These are phyloP conservation scores for Ochotona princeps DNA, from an alignment of 2,113 vertebrate species.

Conservation along the genomic window DNA sequence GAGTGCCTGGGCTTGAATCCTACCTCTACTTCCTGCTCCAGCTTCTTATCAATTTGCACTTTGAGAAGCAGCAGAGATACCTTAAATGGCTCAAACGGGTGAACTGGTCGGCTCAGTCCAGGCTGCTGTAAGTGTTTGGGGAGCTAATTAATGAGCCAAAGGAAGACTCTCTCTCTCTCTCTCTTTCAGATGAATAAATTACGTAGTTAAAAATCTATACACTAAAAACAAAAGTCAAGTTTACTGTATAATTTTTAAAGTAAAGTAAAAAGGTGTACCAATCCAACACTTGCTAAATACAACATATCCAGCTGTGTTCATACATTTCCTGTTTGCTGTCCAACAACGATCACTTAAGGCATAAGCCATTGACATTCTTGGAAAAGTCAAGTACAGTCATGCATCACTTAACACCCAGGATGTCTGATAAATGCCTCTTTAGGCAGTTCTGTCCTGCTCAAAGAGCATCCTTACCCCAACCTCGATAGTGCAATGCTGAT, in stretches of 20 bases:
- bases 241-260: background rate
- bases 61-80: too few relatives aligned
- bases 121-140: too few relatives aligned
- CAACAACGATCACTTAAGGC: background rate
- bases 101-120: too few relatives aligned
- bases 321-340: background rate
- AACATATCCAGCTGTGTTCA: background rate
- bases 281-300: background rate
- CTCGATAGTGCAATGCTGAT: background rate
- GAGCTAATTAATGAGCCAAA: too few relatives aligned
- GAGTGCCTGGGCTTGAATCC: too few relatives aligned
- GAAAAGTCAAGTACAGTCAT: background rate
- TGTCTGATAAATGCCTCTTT: background rate
- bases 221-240: background rate
- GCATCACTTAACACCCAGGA: background rate
- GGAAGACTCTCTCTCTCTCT: too few relatives aligned
- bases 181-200: too few relatives aligned
- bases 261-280: background rate
- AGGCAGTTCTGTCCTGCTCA: background rate
- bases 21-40: too few relatives aligned
- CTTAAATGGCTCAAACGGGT: too few relatives aligned
- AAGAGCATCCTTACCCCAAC: background rate
- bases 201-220: too few relatives aligned
- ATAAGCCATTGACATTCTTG: background rate
- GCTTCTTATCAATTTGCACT: too few relatives aligned